These are phyloP conservation scores for Monomorium pharaonis DNA, from an alignment of 1,140 invertebrate species.

Conservation along the genomic window DNA sequence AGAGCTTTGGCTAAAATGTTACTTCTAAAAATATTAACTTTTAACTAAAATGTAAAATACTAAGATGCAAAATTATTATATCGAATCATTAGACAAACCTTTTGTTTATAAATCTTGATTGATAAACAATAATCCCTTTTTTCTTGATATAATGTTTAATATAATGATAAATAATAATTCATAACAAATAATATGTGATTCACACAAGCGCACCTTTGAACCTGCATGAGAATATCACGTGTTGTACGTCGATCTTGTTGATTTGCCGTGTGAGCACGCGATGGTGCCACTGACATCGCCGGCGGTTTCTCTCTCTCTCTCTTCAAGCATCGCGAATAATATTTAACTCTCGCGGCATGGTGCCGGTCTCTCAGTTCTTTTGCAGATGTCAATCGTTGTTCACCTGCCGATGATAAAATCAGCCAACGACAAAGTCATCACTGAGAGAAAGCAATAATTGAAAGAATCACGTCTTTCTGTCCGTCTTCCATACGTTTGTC, in stretches of 20 bases:
- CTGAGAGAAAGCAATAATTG: not conserved
- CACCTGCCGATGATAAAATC: not conserved
- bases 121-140: not conserved
- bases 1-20: not conserved
- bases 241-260: not conserved
- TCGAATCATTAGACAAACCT: not conserved
- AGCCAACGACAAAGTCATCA: not conserved
- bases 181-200: not conserved
- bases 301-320: not conserved
- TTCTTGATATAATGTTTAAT: not conserved
- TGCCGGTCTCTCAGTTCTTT: slow-evolving; percentile 65
- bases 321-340: slow-evolving; percentile 56
- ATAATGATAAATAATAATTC: not conserved
- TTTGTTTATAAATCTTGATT: not conserved
- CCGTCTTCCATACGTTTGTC: not conserved
- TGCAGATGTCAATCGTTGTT: slow-evolving; percentile 8
- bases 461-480: not conserved
- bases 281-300: slow-evolving; percentile 31
- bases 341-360: slow-evolving; percentile 75
- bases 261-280: not conserved
- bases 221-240: slow-evolving; percentile 50
- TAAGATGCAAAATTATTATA: not conserved
- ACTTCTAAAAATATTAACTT: not conserved
- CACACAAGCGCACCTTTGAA: not conserved
- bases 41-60: not conserved